Evolutionary conservation across 1,140 invertebrate species (phyloP), one percentile per base, ranked within the genome.

Genomic region (Temnothorax curvispinosus): DNA sequence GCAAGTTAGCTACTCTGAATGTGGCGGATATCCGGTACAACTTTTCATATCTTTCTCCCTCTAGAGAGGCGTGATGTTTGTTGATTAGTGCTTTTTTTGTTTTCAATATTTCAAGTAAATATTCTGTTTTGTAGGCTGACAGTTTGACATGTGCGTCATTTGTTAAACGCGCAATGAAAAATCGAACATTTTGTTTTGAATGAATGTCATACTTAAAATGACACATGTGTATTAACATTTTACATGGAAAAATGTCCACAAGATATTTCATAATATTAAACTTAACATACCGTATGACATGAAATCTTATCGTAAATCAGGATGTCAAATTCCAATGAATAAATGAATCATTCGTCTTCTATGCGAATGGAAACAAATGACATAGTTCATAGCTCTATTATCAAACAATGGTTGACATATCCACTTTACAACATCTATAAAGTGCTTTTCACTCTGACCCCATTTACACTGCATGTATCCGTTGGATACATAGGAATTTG

Each of bases 21-120:
- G 76, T 62, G 71, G 67, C 91, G 91, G 92, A 93, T 74, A 82
- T 92, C 92, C 91, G 88, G 85, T 41, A 50, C n/a, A 50, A 60
- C 87, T 90, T 91, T 88, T 65, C 76, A 64, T 71, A 62, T 74
- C 41, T 85, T 76, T 85, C 88, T 86, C 58, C 67, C 62, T 77
- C 47, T n/a, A 11, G 21, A 21, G 32, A 54, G 41, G 62, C 21
- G 41, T 47, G 27, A 64, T 67, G 62, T 71, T 47, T 69, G 11
- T 67, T 72, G 69, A 84, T 84, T 84, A 75, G 8, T 21, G 62
- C 32, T 77, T 27, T 84, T 84, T 50, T 27, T 64, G n/a, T 13
- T 50, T 64, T 13, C 27, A 27, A 41, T 5, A 21, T 62, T 50
- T 0, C 54, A 74, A 72, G 7, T 38, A 15, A 54, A 71, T 56